Conservation (phyloP, 2,113 vertebrate genomes). For the Centrocercus urophasianus region DNA sequence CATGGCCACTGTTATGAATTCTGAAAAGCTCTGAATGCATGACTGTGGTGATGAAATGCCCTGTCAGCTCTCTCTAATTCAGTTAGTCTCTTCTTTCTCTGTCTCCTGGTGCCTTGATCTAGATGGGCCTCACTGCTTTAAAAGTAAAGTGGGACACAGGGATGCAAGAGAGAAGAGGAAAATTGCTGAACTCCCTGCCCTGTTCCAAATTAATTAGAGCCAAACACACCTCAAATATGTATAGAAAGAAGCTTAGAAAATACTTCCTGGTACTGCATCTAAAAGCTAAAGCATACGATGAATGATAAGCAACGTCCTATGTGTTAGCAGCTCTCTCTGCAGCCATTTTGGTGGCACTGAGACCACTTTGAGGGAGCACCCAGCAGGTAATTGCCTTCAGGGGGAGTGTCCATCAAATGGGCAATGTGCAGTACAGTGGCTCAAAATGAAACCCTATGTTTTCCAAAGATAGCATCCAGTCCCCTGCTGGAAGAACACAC, state of each 20-base stretch:
- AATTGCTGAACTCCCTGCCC: conserved; percentile 11
- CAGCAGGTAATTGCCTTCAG: background rate
- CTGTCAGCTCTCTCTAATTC: background rate
- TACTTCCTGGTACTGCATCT: background rate
- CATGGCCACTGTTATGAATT: background rate
- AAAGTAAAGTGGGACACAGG: conserved; percentile 64
- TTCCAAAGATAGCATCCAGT: background rate
- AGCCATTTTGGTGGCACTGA: background rate
- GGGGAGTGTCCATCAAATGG: background rate
- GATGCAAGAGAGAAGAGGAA: conserved; percentile 4
- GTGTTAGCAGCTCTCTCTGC: background rate
- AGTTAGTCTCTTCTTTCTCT: background rate
- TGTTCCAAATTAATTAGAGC: conserved; percentile 62
- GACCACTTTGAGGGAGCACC: background rate
- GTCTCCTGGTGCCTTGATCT: background rate
- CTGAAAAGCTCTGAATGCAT: background rate
- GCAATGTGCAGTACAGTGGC: background rate
- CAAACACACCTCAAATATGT: background rate
- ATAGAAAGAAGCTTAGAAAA: conserved; percentile 12
- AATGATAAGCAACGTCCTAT: background rate
- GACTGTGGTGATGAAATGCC: background rate
- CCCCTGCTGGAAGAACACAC: background rate
- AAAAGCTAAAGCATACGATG: background rate
- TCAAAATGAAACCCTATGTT: background rate
- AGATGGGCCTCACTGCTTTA: conserved; percentile 47